These are phyloP conservation scores for Tauraco hartlaubi DNA, from an alignment of 2,797 vertebrate genomes.

Conservation along the genomic window DNA sequence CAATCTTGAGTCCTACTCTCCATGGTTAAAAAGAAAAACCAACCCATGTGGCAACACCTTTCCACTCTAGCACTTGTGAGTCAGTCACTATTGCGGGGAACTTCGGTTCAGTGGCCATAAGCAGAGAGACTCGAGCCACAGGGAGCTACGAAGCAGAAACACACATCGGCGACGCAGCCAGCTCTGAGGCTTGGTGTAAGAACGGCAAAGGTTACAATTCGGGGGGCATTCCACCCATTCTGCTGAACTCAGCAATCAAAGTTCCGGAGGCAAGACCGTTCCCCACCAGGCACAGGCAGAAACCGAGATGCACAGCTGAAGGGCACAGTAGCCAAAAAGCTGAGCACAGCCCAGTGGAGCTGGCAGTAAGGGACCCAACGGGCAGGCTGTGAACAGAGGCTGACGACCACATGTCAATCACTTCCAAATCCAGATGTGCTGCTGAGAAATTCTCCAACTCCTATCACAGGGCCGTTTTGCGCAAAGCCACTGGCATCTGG, in stretches of 20 bases:
- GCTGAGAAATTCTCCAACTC: neutral
- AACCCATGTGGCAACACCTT: neutral
- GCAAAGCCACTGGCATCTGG: neutral
- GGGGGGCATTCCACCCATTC: conserved; percentile 3
- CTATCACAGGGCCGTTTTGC: neutral
- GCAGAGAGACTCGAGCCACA: neutral
- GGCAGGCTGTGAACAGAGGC: neutral
- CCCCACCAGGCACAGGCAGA: conserved; percentile 16
- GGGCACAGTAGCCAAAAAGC: neutral
- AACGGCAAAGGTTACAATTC: neutral
- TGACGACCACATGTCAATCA: neutral
- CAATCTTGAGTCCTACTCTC: neutral
- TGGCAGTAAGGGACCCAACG: neutral
- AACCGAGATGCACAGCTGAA: conserved; percentile 11
- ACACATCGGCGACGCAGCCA: neutral
- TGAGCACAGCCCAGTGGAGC: neutral
- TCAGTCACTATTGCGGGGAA: neutral
- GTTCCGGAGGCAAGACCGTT: conserved; percentile 8
- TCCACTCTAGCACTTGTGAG: neutral
- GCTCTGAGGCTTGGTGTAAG: neutral
- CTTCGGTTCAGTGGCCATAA: neutral
- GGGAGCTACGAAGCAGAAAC: neutral
- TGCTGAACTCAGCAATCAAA: neutral
- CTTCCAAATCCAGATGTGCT: neutral
- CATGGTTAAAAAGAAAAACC: neutral